phyloP scores from a whole-genome alignment of 2,888 invertebrate genomes.

The Melikaiella ostensackeni region DNA sequence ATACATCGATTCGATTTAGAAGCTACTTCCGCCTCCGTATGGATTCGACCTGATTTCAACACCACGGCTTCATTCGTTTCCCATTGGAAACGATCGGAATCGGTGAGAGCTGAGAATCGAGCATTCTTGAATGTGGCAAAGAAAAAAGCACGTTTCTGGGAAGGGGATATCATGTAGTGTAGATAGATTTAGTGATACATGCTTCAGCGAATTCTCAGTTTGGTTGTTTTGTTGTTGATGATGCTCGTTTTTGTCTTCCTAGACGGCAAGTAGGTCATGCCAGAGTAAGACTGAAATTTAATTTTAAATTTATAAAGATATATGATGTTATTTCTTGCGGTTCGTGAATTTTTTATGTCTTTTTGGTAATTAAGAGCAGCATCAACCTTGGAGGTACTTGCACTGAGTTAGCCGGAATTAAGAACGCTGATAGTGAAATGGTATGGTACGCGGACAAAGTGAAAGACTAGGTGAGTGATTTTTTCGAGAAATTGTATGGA shows the following conservation, averaged over 20 bases:
- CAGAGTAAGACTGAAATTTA: not conserved
- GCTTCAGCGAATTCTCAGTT: constrained; percentile 26
- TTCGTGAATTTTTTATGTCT: constrained; percentile 2
- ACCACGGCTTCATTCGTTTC: constrained; percentile 26
- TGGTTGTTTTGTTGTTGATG: constrained; percentile 32
- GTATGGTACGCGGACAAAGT: no score
- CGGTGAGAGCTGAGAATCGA: constrained; percentile 34
- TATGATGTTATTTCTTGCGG: not conserved
- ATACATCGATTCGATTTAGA: constrained; percentile 23
- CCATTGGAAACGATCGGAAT: constrained; percentile 33
- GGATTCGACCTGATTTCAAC: constrained; percentile 36
- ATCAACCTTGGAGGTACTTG: no score
- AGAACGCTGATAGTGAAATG: no score
- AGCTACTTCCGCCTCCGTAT: constrained; percentile 24
- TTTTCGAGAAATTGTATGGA: no score
- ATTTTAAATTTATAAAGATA: constrained; percentile 12
- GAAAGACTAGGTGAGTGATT: no score
- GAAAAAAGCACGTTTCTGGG: constrained; percentile 31
- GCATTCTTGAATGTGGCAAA: constrained; percentile 24
- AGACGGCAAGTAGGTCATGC: constrained; percentile 16
- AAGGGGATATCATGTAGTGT: constrained; percentile 31
- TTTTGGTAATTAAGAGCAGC: not conserved
- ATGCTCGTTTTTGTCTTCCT: constrained; percentile 25
- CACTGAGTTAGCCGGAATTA: no score
- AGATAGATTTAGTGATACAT: constrained; percentile 35